A percentile compares a stretch with the other conserved stretches of the same genome.
Conservation (phyloP, 1,140 invertebrate genomes). For the Drosophila sp. region DNA sequence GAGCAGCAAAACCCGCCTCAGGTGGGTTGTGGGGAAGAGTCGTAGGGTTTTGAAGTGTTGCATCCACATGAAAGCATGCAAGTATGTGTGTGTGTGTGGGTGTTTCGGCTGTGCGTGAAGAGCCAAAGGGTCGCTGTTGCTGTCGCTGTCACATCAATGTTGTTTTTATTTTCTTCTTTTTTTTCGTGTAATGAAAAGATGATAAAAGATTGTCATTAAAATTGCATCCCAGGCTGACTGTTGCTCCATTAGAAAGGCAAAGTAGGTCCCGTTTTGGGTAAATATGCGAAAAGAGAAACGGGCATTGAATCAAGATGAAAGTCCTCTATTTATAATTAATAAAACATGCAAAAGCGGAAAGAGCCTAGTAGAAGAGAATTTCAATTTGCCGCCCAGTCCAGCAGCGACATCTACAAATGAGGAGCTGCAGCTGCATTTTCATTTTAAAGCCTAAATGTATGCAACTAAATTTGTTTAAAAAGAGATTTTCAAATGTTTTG, state of each 20-base stretch:
- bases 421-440: not conserved
- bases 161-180: slow-evolving; percentile 18
- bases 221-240: slow-evolving; percentile 56
- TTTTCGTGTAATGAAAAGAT: slow-evolving; percentile 71
- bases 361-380: not conserved
- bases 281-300: slow-evolving; percentile 48
- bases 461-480: too few relatives aligned
- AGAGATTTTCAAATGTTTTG: too few relatives aligned
- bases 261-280: slow-evolving; percentile 71
- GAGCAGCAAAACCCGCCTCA: too few relatives aligned
- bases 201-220: slow-evolving; percentile 80
- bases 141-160: not conserved
- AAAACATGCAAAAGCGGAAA: slow-evolving; percentile 36
- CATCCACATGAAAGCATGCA: not conserved
- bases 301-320: slow-evolving; percentile 79
- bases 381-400: not conserved
- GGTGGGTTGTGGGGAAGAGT: slow-evolving; percentile 10
- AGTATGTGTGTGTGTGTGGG: not conserved
- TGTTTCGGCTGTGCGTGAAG: slow-evolving; percentile 12
- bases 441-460: too few relatives aligned
- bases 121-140: slow-evolving; percentile 3
- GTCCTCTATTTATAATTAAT: slow-evolving; percentile 67
- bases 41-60: not conserved
- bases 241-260: slow-evolving; percentile 63
- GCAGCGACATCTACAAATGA: not conserved